Evolutionary conservation across 2,113 vertebrate genomes (phyloP).

Genomic region (Corydoras sp.): DNA sequence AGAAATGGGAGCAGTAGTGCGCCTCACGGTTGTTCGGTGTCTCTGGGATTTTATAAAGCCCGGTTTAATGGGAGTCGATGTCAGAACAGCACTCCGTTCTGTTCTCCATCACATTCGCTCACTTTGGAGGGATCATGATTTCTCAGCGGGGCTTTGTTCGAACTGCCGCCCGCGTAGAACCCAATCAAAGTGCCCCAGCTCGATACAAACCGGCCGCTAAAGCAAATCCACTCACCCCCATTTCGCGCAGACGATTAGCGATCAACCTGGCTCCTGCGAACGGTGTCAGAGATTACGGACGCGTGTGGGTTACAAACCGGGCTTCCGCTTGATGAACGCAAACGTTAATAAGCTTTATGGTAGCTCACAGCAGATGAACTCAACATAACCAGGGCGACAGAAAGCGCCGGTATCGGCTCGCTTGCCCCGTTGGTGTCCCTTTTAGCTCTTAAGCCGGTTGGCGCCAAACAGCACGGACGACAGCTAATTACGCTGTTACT

Average conservation of each 20-base stretch:
- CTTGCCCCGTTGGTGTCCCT: slow-evolving; percentile 7
- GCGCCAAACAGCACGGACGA: slow-evolving; percentile 35
- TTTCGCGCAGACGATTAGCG: slow-evolving; percentile 33
- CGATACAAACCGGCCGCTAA: slow-evolving; percentile 14
- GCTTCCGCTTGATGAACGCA: slow-evolving; percentile 23
- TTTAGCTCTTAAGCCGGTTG: slow-evolving; percentile 29
- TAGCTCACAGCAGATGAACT: slow-evolving; percentile 18
- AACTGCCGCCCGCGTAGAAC: slow-evolving; percentile 40
- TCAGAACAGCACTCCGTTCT: not conserved
- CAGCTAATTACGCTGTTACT: slow-evolving; percentile 35
- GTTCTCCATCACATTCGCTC: slow-evolving; percentile 1
- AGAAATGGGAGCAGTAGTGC: not conserved
- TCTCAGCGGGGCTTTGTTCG: slow-evolving; percentile 43
- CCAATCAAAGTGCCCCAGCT: slow-evolving; percentile 10
- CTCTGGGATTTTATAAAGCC: not conserved
- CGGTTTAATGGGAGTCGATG: not conserved
- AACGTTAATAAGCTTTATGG: slow-evolving; percentile 34
- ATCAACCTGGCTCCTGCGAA: not conserved
- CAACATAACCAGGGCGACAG: not conserved
- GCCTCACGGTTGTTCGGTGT: not conserved
- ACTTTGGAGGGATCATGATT: slow-evolving; percentile 25
- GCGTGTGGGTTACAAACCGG: slow-evolving; percentile 5
- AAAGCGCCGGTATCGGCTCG: not conserved
- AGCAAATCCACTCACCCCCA: slow-evolving; percentile 50
- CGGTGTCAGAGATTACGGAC: not conserved